phyloP scores from a whole-genome alignment of 2,888 invertebrate species.

The Trilocha varians region DNA sequence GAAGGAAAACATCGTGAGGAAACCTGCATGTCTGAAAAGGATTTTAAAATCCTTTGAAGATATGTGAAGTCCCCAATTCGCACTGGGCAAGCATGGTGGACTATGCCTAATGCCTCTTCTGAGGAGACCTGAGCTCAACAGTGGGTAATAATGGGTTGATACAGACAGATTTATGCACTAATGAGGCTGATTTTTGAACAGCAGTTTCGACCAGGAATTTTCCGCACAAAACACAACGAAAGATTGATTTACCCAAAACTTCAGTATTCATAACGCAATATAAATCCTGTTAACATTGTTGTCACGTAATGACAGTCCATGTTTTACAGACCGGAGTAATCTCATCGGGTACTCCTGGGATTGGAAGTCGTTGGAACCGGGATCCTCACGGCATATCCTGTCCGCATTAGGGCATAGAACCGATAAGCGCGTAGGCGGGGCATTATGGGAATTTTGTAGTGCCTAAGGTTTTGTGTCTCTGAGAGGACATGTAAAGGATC shows the following conservation, averaged over 20 bases:
- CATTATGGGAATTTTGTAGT: neutral
- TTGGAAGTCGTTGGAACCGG: slow-evolving; percentile 16
- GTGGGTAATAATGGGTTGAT: too few species aligned
- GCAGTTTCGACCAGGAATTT: too few species aligned
- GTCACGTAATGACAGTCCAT: slow-evolving; percentile 23
- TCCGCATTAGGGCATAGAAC: slow-evolving; percentile 10
- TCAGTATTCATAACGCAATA: slow-evolving; percentile 2
- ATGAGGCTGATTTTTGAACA: too few species aligned
- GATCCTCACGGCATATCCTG: slow-evolving; percentile 15
- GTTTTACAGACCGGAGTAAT: slow-evolving; percentile 28
- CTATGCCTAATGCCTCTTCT: too few species aligned
- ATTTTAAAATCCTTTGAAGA: too few species aligned
- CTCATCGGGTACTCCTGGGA: slow-evolving; percentile 20
- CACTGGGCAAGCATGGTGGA: too few species aligned
- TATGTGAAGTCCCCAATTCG: too few species aligned
- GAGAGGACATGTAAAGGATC: neutral
- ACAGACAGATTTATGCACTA: too few species aligned
- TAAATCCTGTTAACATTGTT: slow-evolving; percentile 15
- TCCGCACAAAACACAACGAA: too few species aligned
- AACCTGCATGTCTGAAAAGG: too few species aligned
- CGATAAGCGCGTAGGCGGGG: neutral
- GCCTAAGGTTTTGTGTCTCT: neutral
- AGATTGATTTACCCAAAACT: slow-evolving; percentile 2
- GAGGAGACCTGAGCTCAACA: too few species aligned
- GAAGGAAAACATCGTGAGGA: too few species aligned